phyloP scores from a whole-genome alignment of 2,888 invertebrate genomes.

The Podabrus alpinus region DNA sequence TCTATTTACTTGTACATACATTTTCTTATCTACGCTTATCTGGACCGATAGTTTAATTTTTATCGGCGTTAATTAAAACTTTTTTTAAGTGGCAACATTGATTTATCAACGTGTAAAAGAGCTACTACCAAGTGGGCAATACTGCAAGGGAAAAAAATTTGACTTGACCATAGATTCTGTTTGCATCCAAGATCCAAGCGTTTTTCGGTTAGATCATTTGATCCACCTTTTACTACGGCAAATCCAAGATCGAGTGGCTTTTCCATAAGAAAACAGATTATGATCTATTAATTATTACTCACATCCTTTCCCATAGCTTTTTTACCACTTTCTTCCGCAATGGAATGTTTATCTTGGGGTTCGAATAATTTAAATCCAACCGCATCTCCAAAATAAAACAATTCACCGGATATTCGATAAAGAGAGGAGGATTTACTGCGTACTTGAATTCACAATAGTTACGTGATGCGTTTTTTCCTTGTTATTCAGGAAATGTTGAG shows the following conservation, averaged over 20 bases:
- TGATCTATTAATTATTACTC: too few relatives aligned
- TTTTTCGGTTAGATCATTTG: too few relatives aligned
- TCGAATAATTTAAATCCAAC: neutral
- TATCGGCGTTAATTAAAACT: neutral
- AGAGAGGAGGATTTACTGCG: neutral
- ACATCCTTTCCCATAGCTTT: neutral
- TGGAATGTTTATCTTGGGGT: neutral
- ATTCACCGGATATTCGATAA: neutral
- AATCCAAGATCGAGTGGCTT: too few relatives aligned
- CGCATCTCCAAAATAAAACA: neutral
- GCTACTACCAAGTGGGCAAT: neutral
- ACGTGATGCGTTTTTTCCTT: constrained; percentile 1
- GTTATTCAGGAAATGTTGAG: constrained; percentile 19
- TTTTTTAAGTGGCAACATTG: neutral
- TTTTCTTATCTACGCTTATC: neutral
- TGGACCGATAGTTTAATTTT: neutral
- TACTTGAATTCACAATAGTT: neutral
- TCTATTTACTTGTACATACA: neutral
- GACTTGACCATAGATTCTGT: neutral
- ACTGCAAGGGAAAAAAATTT: neutral
- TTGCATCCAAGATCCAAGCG: too few relatives aligned
- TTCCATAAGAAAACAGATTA: neutral
- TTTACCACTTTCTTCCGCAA: neutral
- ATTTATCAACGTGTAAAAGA: neutral
- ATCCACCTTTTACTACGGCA: too few relatives aligned